A percentile compares a stretch with the other conserved stretches of the same genome.
Conservation (phyloP, 2,888 invertebrate species). For the Sminthurides aquaticus region DNA sequence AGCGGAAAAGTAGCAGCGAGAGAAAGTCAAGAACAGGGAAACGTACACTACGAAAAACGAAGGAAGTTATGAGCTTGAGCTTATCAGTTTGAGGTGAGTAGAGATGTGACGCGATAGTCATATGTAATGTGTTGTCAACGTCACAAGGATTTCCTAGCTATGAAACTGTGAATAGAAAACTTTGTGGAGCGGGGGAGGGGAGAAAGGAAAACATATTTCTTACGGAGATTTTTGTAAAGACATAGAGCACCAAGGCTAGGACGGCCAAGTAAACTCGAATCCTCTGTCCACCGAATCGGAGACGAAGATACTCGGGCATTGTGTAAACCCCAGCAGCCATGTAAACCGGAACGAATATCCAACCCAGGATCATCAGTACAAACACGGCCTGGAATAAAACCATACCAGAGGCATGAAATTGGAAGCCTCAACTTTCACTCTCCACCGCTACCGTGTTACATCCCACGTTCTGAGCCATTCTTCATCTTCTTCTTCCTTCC, state of each 20-base stretch:
- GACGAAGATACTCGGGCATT: slow-evolving; percentile 52
- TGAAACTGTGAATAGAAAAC: too few relatives aligned
- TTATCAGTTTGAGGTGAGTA: neutral
- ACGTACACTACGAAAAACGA: too few relatives aligned
- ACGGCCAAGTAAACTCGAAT: slow-evolving; percentile 52
- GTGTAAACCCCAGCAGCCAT: slow-evolving; percentile 50
- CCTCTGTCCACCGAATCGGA: slow-evolving; percentile 52
- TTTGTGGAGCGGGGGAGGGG: too few relatives aligned
- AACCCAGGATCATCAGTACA: slow-evolving; percentile 50
- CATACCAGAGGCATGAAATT: neutral
- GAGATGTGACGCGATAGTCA: neutral
- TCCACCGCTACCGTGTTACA: neutral
- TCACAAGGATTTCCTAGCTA: too few relatives aligned
- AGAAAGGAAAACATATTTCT: slow-evolving; percentile 33
- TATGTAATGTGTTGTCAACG: too few relatives aligned
- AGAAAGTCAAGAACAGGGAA: too few relatives aligned
- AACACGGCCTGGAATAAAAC: slow-evolving; percentile 49
- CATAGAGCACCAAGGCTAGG: slow-evolving; percentile 51
- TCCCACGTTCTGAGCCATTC: slow-evolving; percentile 2
- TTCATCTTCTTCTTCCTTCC: neutral
- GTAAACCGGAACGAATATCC: slow-evolving; percentile 53
- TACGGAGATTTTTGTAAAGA: slow-evolving; percentile 54
- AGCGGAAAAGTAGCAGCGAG: too few relatives aligned
- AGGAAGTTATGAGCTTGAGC: neutral
- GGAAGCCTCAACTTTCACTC: neutral